These are phyloP conservation scores for Strigops habroptila DNA, from an alignment of 2,113 vertebrate genomes.

Conservation along the genomic window DNA sequence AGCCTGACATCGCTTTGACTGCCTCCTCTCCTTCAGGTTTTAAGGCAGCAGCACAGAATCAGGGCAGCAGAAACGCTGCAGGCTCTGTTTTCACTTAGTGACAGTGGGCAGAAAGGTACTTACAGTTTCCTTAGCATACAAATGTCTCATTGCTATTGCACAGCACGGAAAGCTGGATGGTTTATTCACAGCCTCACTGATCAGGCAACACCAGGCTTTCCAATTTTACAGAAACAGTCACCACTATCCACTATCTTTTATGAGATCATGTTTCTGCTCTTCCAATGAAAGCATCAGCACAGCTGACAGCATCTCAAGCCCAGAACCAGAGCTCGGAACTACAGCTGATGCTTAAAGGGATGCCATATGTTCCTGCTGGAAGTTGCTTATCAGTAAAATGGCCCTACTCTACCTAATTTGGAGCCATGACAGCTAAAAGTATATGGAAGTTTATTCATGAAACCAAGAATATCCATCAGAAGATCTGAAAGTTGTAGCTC, in stretches of 20 bases:
- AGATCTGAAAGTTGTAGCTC: neutral
- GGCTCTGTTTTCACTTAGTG: neutral
- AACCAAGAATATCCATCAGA: neutral
- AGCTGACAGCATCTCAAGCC: neutral
- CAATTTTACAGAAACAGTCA: neutral
- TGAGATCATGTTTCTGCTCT: neutral
- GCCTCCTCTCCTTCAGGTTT: neutral
- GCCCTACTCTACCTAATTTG: neutral
- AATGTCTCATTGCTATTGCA: neutral
- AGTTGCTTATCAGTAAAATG: neutral
- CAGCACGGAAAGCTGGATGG: neutral
- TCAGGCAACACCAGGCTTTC: neutral
- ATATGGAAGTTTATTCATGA: neutral
- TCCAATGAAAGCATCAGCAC: neutral
- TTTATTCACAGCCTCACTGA: neutral
- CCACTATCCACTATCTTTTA: neutral
- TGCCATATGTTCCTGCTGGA: neutral
- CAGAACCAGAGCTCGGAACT: neutral
- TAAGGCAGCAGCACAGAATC: neutral
- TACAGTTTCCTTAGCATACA: neutral
- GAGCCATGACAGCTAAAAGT: neutral
- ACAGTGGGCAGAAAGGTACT: neutral
- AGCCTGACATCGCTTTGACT: neutral
- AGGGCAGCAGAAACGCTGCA: neutral
- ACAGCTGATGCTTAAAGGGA: neutral